phyloP scores from a whole-genome alignment of 2,113 vertebrate species.

The Rostratula benghalensis region DNA sequence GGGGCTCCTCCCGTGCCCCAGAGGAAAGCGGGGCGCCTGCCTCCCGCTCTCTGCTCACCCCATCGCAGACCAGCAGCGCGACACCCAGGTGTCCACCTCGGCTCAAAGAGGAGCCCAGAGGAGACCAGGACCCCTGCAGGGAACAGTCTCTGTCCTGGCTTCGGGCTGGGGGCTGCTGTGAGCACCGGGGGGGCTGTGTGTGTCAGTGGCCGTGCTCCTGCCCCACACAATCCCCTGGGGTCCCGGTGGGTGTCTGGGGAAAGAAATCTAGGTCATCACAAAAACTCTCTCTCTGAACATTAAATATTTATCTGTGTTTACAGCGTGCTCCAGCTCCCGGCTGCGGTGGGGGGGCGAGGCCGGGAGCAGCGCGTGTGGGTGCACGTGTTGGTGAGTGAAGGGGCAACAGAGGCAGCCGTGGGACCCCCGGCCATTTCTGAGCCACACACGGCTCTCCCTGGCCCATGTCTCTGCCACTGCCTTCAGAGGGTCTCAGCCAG shows the following conservation, averaged over 20 bases:
- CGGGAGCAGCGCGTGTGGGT: rapidly evolving
- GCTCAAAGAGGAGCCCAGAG: neutral
- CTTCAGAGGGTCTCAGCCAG: rapidly evolving
- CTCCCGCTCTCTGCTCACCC: too few relatives aligned
- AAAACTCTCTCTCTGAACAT: neutral
- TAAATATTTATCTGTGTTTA: constrained; percentile 4
- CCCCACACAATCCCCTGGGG: neutral
- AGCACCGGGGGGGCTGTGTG: rapidly evolving
- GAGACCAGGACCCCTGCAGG: neutral
- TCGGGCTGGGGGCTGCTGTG: neutral
- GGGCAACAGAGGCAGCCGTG: rapidly evolving
- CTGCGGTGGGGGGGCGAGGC: neutral
- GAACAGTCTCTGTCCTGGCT: neutral
- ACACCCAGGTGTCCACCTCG: neutral
- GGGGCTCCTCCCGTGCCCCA: rapidly evolving
- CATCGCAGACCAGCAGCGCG: rapidly evolving
- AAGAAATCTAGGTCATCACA: neutral
- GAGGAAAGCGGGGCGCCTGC: neutral
- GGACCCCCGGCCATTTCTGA: rapidly evolving
- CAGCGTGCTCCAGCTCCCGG: neutral
- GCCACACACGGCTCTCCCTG: rapidly evolving
- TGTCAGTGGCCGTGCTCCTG: rapidly evolving
- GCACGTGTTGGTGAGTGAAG: rapidly evolving
- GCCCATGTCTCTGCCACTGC: neutral
- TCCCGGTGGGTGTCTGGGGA: neutral